phyloP scores from a whole-genome alignment of 1,140 invertebrate genomes.

The Drosophila orena region DNA sequence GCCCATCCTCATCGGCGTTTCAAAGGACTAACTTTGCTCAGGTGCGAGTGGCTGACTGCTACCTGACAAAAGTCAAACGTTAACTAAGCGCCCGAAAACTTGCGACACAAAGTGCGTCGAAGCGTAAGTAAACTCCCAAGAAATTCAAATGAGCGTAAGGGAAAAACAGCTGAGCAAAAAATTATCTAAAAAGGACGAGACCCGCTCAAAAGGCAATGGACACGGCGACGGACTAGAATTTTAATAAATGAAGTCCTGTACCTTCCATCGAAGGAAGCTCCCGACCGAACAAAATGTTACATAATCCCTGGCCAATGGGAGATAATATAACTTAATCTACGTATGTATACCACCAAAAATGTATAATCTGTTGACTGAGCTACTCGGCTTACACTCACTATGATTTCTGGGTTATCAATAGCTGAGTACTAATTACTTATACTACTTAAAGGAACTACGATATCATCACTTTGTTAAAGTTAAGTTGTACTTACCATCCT shows the following conservation, averaged over 20 bases:
- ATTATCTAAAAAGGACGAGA: constrained; percentile 23
- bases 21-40: constrained; percentile 64
- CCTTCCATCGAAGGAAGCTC: constrained; percentile 6
- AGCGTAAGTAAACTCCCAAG: constrained; percentile 78
- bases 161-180: constrained; percentile 32
- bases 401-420: not conserved
- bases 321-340: not conserved
- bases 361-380: not conserved
- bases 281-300: constrained; percentile 4
- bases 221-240: constrained; percentile 47
- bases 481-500: constrained; percentile 88
- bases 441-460: not conserved
- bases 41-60: constrained; percentile 15
- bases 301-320: constrained; percentile 2
- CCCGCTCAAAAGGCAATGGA: constrained; percentile 42
- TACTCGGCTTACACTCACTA: not conserved
- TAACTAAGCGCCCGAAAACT: constrained; percentile 82
- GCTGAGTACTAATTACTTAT: not conserved
- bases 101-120: constrained; percentile 73
- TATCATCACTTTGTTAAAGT: too few relatives aligned
- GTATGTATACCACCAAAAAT: too few relatives aligned
- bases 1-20: constrained; percentile 7
- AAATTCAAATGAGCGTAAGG: constrained; percentile 81
- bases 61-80: constrained; percentile 78
- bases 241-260: constrained; percentile 71